phyloP scores from a whole-genome alignment of 2,888 invertebrate species.

The Vanessa cardui region DNA sequence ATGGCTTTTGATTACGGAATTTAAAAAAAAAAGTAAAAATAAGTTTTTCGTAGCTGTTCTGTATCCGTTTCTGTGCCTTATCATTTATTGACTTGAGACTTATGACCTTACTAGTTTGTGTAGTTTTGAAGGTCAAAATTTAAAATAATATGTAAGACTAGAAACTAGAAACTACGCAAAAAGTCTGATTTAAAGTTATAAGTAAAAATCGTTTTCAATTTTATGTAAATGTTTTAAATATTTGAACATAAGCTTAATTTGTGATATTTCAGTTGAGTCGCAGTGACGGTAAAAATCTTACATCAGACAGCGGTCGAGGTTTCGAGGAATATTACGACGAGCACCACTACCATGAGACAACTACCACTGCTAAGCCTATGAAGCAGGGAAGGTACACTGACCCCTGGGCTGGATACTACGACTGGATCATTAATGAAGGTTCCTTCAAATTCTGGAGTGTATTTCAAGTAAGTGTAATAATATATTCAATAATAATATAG shows the following conservation, averaged over 20 bases:
- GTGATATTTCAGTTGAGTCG: conserved; percentile 52
- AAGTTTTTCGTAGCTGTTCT: no score
- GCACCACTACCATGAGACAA: conserved; percentile 59
- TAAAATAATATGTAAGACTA: no score
- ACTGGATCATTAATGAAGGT: conserved; percentile 93
- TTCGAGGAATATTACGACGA: conserved; percentile 77
- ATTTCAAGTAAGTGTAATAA: conserved; percentile 85
- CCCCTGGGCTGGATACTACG: conserved; percentile 91
- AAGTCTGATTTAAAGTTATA: no score
- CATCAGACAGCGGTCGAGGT: conserved; percentile 61
- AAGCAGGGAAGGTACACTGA: conserved; percentile 85
- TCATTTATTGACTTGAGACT: no score
- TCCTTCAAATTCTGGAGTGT: conserved; percentile 95
- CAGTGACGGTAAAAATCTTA: conserved; percentile 44
- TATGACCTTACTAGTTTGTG: no score
- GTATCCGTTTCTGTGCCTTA: no score
- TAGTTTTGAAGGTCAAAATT: no score
- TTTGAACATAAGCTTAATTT: conserved; percentile 8
- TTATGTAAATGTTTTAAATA: no score
- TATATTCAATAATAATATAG: neutral
- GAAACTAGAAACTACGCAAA: no score
- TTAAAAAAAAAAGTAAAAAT: no score
- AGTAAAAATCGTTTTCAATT: no score
- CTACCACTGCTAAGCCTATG: conserved; percentile 75
- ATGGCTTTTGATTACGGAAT: no score